These are phyloP conservation scores for Bombycilla garrulus DNA, from an alignment of 2,113 vertebrate species.

Conservation along the genomic window DNA sequence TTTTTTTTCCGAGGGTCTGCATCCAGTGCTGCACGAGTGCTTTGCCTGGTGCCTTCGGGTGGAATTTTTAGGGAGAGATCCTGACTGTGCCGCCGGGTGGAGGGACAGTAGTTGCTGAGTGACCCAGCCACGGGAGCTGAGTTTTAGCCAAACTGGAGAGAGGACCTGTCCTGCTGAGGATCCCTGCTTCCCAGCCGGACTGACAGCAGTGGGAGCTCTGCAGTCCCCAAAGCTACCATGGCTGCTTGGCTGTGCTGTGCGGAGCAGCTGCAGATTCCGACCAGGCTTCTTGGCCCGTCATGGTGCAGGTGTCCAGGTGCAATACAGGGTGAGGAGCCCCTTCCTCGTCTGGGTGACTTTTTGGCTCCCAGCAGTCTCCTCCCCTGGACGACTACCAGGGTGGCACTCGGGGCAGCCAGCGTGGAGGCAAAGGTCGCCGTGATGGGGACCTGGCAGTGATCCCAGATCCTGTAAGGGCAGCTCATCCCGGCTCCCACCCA, in stretches of 20 bases:
- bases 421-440: background rate
- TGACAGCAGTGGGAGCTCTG: rapidly evolving
- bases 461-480: background rate
- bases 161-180: background rate
- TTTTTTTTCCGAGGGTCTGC: background rate
- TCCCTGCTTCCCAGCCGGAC: background rate
- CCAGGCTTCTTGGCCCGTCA: background rate
- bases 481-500: background rate
- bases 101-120: background rate
- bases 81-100: background rate
- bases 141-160: background rate
- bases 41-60: background rate
- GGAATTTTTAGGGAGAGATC: background rate
- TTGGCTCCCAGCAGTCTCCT: background rate
- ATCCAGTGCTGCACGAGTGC: background rate
- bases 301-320: background rate
- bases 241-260: background rate
- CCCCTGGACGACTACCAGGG: background rate
- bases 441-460: background rate
- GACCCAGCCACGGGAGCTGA: background rate
- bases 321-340: background rate
- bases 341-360: background rate
- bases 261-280: background rate
- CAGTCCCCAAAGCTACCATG: background rate
- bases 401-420: background rate